phyloP scores from a whole-genome alignment of 2,888 invertebrate genomes.

The Clistopyga incitator region DNA sequence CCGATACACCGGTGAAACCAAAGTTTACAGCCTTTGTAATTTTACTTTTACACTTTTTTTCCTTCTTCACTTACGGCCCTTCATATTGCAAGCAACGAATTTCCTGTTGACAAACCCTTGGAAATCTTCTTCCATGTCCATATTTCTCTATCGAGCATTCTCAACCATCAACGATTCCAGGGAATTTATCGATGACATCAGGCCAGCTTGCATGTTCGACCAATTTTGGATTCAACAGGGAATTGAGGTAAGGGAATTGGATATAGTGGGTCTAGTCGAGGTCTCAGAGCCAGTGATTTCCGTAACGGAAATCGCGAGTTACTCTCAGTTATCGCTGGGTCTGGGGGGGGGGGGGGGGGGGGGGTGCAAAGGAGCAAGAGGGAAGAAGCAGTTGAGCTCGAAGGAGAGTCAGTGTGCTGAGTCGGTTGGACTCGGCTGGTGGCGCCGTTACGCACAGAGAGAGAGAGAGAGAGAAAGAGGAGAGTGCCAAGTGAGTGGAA shows the following conservation, averaged over 20 bases:
- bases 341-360: slow-evolving; percentile 29
- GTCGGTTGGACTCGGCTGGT: slow-evolving; percentile 46
- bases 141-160: neutral
- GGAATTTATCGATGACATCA: neutral
- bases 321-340: slow-evolving; percentile 54
- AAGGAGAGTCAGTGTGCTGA: slow-evolving; percentile 47
- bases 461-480: too few species aligned
- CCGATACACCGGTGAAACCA: slow-evolving; percentile 23
- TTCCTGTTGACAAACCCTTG: neutral
- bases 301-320: slow-evolving; percentile 68
- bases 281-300: slow-evolving; percentile 64
- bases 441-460: slow-evolving; percentile 54
- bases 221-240: slow-evolving; percentile 18
- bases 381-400: slow-evolving; percentile 35
- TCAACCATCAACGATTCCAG: neutral
- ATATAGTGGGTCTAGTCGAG: slow-evolving; percentile 42
- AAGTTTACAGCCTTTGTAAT: slow-evolving; percentile 38
- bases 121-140: neutral
- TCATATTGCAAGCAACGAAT: neutral
- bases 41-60: slow-evolving; percentile 5
- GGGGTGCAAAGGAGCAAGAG: slow-evolving; percentile 25
- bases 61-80: neutral
- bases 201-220: slow-evolving; percentile 27
- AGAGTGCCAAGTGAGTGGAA: slow-evolving; percentile 30
- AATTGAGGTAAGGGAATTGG: slow-evolving; percentile 33